A percentile compares a stretch with the other conserved stretches of the same genome.
These are phyloP conservation scores for Athalia circularis DNA, from an alignment of 2,888 invertebrate species.

Conservation along the genomic window DNA sequence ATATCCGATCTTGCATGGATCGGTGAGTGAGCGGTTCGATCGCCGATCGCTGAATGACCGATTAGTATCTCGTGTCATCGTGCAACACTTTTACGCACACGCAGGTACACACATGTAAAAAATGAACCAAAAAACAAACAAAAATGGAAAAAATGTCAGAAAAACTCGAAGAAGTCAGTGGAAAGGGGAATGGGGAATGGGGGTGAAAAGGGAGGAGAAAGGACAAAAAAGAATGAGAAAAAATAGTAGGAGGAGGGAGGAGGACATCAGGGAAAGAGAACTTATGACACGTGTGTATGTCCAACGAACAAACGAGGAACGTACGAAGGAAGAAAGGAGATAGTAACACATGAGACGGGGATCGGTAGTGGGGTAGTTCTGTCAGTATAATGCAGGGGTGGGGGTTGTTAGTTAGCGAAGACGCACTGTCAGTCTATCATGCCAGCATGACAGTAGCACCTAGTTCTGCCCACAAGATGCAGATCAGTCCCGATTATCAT, in stretches of 20 bases:
- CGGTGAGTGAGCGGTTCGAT: constrained; percentile 60
- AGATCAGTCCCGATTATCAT: constrained; percentile 14
- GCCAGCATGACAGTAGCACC: constrained; percentile 63
- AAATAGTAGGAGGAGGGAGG: constrained; percentile 10
- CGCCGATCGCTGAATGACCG: constrained; percentile 68
- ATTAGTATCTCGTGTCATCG: constrained; percentile 70
- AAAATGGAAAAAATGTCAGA: constrained; percentile 48
- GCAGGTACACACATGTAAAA: constrained; percentile 17
- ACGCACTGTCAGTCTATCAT: constrained; percentile 67
- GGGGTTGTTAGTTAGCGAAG: constrained; percentile 67
- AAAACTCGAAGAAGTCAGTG: not conserved
- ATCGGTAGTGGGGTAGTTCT: constrained; percentile 60
- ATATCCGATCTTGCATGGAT: constrained; percentile 57
- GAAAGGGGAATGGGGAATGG: constrained; percentile 55
- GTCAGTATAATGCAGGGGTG: constrained; percentile 53
- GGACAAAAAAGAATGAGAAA: too few species aligned
- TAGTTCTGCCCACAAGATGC: constrained; percentile 36
- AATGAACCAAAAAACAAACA: constrained; percentile 19
- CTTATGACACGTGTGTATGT: constrained; percentile 34
- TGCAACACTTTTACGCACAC: constrained; percentile 47
- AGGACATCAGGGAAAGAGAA: constrained; percentile 37
- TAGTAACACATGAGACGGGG: constrained; percentile 41
- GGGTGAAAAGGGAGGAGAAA: constrained; percentile 56
- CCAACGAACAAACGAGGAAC: constrained; percentile 30
- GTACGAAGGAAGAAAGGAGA: constrained; percentile 40